Evolutionary conservation across 1,140 invertebrate genomes (phyloP), one percentile per base, ranked within the genome.

Genomic region (Brachionus plicatilis): DNA sequence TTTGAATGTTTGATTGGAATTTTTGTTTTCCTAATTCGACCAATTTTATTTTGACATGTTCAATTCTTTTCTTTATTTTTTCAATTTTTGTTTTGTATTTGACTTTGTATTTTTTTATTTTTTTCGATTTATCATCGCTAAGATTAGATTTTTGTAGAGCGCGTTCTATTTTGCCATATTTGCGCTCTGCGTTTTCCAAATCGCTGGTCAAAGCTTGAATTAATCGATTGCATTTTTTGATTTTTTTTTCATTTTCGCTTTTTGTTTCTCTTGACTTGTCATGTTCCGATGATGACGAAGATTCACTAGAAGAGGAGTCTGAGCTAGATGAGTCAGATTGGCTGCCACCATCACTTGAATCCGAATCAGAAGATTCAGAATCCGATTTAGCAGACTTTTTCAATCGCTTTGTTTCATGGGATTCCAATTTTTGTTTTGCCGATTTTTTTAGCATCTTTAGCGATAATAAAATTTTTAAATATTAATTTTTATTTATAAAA

Each of bases 21-120:
- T 68, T 76, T 20, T 76, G 20, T 47, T 76, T 76, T 11, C 14
- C 20, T 24, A 76, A 50, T 8, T 47, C 8, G 20, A 9, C 72
- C 14, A 76, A n/a, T 76, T 76, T 76, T 4, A 27, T 24, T 50
- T 76, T 76, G 7, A 50, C 41, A 20, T 17, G 17, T 20, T 76
- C 72, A 14, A 29, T 47, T 11, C 20, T 8, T 47, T 60, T 82
- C 27, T 82, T 82, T 17, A 82, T 50, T 5, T 60, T 82, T 3
- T 82, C 60, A 11, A 41, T 60, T 82, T 82, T 82, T 7, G 14
- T 4, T 82, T 82, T 50, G 24, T 82, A 60, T 65, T 82, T 60
- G 0, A 12, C 8, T 60, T 68, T 68, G 79, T 65, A 68, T 82
- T 45, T 60, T 82, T 60, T 68, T 14, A 82, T 60, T 82, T 82